Percentiles rank a stretch among this genome's conserved stretches.
Conservation (phyloP, 2,797 vertebrate genomes). For the Pseudochirops cupreus region DNA sequence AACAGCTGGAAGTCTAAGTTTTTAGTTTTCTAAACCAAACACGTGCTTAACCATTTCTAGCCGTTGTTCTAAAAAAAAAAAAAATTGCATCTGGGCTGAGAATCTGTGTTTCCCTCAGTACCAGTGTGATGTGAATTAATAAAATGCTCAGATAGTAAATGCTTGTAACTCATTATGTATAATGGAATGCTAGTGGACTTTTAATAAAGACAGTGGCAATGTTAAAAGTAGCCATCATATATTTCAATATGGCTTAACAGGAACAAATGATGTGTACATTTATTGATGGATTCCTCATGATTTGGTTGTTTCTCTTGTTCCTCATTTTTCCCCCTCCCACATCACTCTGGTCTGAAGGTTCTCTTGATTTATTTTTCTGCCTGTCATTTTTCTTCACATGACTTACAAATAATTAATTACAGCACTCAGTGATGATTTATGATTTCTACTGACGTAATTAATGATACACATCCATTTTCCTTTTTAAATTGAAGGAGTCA, state of each 20-base stretch:
- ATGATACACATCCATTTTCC: slow-evolving; percentile 97
- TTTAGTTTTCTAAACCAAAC: slow-evolving; percentile 67
- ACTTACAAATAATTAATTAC: slow-evolving; percentile 98
- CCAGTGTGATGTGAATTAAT: slow-evolving; percentile 75
- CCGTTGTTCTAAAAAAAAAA: slow-evolving; percentile 53
- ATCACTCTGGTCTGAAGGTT: slow-evolving; percentile 80
- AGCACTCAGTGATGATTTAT: slow-evolving; percentile 96
- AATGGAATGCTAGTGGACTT: slow-evolving; percentile 36
- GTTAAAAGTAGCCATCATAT: slow-evolving; percentile 45
- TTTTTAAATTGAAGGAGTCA: slow-evolving; percentile 94
- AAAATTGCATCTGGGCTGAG: slow-evolving; percentile 74
- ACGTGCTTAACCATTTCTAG: slow-evolving; percentile 64
- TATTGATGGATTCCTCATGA: slow-evolving; percentile 75
- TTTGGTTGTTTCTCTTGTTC: slow-evolving; percentile 83
- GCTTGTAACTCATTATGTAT: slow-evolving; percentile 49
- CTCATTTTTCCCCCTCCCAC: slow-evolving; percentile 74
- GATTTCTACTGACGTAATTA: slow-evolving; percentile 97
- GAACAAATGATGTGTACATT: slow-evolving; percentile 53
- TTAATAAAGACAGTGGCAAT: slow-evolving; percentile 4
- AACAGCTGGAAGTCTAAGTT: slow-evolving; percentile 57
- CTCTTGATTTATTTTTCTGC: slow-evolving; percentile 92
- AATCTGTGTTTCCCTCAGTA: slow-evolving; percentile 71
- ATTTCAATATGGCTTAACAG: slow-evolving; percentile 61
- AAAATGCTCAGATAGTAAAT: slow-evolving; percentile 66
- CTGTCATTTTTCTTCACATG: slow-evolving; percentile 93